These are phyloP conservation scores for Lathamus discolor DNA, from an alignment of 2,113 vertebrate genomes.

Conservation along the genomic window DNA sequence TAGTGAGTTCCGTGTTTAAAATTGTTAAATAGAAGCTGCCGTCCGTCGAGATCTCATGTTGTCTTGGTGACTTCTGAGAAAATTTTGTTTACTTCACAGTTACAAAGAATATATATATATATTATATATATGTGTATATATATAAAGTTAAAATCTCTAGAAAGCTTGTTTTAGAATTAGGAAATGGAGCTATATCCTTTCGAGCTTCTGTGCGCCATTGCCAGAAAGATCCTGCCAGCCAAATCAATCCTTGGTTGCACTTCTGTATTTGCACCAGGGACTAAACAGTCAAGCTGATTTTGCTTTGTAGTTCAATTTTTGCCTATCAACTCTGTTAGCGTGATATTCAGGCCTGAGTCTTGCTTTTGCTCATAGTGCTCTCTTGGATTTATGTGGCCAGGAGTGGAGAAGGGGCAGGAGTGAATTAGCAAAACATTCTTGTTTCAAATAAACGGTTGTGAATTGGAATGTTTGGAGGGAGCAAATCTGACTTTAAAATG, in stretches of 20 bases:
- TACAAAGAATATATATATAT: neutral
- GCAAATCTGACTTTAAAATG: neutral
- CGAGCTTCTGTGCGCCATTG: neutral
- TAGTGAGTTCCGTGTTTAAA: neutral
- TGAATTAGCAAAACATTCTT: neutral
- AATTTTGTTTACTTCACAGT: neutral
- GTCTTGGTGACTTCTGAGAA: neutral
- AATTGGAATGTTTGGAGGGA: neutral
- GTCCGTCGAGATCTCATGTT: neutral
- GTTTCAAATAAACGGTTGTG: neutral
- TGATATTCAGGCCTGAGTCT: neutral
- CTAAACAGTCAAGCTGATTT: neutral
- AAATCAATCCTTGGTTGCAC: neutral
- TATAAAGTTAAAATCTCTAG: neutral
- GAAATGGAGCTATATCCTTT: neutral
- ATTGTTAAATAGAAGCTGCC: neutral
- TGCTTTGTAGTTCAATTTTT: neutral
- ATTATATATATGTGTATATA: neutral
- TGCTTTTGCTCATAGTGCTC: neutral
- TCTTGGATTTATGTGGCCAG: neutral
- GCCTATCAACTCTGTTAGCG: neutral
- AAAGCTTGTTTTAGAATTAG: neutral
- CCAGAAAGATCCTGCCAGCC: neutral
- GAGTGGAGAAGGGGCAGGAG: neutral
- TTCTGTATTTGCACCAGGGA: neutral